Conservation (phyloP, 1,140 invertebrate species). For the Calliopsis andreniformis region DNA sequence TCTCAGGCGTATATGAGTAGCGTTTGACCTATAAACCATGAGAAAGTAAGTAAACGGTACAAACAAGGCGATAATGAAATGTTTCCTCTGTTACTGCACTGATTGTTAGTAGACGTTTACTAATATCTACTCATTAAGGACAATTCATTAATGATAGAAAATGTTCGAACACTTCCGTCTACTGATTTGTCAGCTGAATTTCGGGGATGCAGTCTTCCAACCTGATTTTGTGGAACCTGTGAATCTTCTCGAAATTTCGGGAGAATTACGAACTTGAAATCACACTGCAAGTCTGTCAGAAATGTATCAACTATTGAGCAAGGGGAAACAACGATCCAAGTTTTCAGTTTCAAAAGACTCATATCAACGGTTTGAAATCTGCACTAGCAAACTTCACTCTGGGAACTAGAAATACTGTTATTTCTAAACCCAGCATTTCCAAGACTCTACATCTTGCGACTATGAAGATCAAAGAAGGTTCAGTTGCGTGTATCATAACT, state of each 20-base stretch:
- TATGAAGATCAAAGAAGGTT: too few relatives aligned
- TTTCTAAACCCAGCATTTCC: too few relatives aligned
- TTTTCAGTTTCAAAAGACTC: neutral
- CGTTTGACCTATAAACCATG: slow-evolving; percentile 3
- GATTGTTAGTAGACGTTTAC: slow-evolving; percentile 38
- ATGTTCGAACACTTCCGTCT: slow-evolving; percentile 25
- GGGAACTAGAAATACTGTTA: too few relatives aligned
- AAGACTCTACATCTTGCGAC: too few relatives aligned
- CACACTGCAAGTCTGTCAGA: neutral
- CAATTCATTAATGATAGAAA: slow-evolving; percentile 54
- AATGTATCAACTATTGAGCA: neutral
- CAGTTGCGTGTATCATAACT: too few relatives aligned
- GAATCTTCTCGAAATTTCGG: neutral
- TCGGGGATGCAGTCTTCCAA: neutral
- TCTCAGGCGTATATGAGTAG: too few relatives aligned
- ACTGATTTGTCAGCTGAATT: neutral
- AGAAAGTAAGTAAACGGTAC: slow-evolving; percentile 21
- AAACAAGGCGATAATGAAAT: slow-evolving; percentile 63
- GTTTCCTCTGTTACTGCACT: slow-evolving; percentile 47
- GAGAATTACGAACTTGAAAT: neutral
- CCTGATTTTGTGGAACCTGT: neutral
- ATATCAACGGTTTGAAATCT: too few relatives aligned
- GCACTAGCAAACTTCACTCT: neutral
- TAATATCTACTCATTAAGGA: slow-evolving; percentile 60
- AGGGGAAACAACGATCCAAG: neutral